These are phyloP conservation scores for Operophtera brumata DNA, from an alignment of 2,888 invertebrate species.

Conservation along the genomic window DNA sequence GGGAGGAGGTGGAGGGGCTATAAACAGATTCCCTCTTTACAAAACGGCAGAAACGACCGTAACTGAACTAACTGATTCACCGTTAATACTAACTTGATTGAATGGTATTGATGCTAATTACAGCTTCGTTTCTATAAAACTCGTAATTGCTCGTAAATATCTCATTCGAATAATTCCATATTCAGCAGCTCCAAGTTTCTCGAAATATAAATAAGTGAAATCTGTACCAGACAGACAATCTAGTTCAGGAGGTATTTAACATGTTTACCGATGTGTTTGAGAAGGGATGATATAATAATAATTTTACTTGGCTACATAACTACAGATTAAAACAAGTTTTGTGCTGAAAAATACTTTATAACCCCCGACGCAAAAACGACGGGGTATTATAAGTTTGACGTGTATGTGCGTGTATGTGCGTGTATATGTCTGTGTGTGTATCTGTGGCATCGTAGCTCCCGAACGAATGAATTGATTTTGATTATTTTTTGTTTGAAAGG, in stretches of 20 bases:
- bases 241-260: conserved; percentile 19
- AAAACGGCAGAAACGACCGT: background rate
- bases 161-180: conserved; percentile 27
- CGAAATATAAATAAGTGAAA: conserved; percentile 29
- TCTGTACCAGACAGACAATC: conserved; percentile 14
- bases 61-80: background rate
- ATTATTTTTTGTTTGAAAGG: no score
- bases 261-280: conserved; percentile 27
- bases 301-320: background rate
- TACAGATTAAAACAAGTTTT: no score
- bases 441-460: no score
- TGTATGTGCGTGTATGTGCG: no score
- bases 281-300: background rate
- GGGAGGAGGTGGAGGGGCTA: no score
- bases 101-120: conserved; percentile 14
- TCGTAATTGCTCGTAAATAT: conserved; percentile 28
- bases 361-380: no score
- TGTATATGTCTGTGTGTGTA: no score
- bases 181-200: conserved; percentile 23
- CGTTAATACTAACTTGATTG: background rate
- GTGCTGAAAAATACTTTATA: no score
- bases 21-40: no score
- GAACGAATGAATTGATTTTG: no score
- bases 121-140: conserved; percentile 26
- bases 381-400: no score